Evolutionary conservation across 2,888 invertebrate genomes (phyloP).

Genomic region (Athalia circularis): DNA sequence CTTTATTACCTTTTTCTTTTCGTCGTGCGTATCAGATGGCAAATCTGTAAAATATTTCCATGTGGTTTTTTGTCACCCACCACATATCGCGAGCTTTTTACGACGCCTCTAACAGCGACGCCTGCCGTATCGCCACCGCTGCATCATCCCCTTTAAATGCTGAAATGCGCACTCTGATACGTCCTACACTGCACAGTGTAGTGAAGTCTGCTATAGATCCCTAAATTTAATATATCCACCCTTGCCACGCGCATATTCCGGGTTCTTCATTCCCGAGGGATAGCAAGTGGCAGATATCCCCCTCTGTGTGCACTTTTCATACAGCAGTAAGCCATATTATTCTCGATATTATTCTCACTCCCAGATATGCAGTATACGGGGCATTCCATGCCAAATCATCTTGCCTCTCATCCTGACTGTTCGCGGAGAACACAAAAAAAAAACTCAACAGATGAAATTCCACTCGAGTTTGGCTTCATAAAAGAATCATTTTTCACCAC

Average conservation of each 20-base stretch:
- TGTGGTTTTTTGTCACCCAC: too few relatives aligned
- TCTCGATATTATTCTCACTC: slow-evolving; percentile 23
- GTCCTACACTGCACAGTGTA: neutral
- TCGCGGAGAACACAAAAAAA: too few relatives aligned
- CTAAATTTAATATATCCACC: slow-evolving; percentile 45
- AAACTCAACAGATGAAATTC: too few relatives aligned
- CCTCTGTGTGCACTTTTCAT: too few relatives aligned
- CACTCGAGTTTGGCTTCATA: too few relatives aligned
- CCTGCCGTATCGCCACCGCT: neutral
- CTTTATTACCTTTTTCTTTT: neutral
- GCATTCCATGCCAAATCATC: too few relatives aligned
- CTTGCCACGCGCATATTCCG: slow-evolving; percentile 14
- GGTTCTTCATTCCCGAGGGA: slow-evolving; percentile 25
- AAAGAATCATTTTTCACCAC: too few relatives aligned
- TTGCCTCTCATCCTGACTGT: too few relatives aligned
- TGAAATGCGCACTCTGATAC: slow-evolving; percentile 26
- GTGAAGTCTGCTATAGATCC: slow-evolving; percentile 8
- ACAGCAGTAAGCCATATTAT: neutral
- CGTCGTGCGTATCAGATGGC: too few relatives aligned
- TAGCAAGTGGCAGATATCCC: too few relatives aligned
- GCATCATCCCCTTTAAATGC: slow-evolving; percentile 19
- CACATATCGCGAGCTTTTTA: neutral
- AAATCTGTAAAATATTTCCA: too few relatives aligned
- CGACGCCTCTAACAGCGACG: neutral
- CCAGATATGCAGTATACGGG: neutral